These are phyloP conservation scores for Cylloceria caligata DNA, from an alignment of 2,888 invertebrate genomes.

Conservation along the genomic window DNA sequence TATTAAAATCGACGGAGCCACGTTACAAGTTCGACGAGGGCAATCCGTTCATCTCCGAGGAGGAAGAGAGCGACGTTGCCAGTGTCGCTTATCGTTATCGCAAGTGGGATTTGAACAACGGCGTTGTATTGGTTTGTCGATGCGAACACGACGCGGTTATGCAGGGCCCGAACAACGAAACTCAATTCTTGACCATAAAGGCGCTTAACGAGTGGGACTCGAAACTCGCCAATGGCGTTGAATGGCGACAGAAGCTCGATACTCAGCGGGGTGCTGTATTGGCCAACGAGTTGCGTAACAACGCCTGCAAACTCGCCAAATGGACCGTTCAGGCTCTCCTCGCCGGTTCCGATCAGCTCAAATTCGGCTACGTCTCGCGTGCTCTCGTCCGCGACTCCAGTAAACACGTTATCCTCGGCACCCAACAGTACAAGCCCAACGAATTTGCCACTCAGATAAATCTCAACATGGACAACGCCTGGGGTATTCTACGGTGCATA, in stretches of 20 bases:
- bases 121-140: conserved; percentile 94
- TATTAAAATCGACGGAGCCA: conserved; percentile 90
- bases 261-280: conserved; percentile 99
- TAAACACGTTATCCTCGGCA: conserved; percentile 98
- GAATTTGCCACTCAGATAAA: conserved; percentile 99
- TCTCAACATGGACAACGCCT: conserved; percentile 99
- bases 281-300: conserved; percentile 99
- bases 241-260: conserved; percentile 99
- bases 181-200: conserved; percentile 97
- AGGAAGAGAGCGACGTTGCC: conserved; percentile 96
- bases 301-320: conserved; percentile 99
- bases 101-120: conserved; percentile 98
- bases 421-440: conserved; percentile 98
- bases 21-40: conserved; percentile 95
- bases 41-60: conserved; percentile 97
- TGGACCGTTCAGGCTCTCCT: conserved; percentile 98
- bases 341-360: conserved; percentile 98
- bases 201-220: conserved; percentile 99
- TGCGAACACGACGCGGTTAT: conserved; percentile 99
- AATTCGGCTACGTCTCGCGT: conserved; percentile 99
- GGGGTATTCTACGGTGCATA: conserved; percentile 99
- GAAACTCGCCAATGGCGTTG: conserved; percentile 97
- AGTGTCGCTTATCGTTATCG: conserved; percentile 98
- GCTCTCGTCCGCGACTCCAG: conserved; percentile 96
- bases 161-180: conserved; percentile 94